Evolutionary conservation across 2,797 vertebrate species (phyloP).

Genomic region (Phalloptychus januarius): DNA sequence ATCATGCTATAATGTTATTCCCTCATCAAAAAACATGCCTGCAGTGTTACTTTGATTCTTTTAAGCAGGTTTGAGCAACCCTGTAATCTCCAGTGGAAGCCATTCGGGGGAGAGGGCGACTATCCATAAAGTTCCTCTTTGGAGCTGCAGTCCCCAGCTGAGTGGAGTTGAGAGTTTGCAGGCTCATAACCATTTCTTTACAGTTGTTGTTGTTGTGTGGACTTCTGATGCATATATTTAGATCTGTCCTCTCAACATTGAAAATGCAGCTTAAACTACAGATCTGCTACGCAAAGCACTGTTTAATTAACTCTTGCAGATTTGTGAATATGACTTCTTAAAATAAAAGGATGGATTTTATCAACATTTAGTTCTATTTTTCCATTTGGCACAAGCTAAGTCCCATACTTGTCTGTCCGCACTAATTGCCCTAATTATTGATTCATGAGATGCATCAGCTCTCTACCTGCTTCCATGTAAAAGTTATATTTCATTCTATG

Average conservation of each 20-base stretch:
- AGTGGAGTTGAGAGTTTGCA: neutral
- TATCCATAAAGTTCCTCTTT: too few relatives aligned
- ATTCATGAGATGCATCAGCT: constrained; percentile 56
- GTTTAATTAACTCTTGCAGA: neutral
- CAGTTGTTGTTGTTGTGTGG: neutral
- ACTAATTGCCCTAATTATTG: constrained; percentile 10
- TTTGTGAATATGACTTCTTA: neutral
- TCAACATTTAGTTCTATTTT: neutral
- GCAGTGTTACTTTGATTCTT: too few relatives aligned
- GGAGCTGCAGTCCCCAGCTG: too few relatives aligned
- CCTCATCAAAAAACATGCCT: too few relatives aligned
- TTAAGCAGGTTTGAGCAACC: too few relatives aligned
- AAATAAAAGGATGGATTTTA: neutral
- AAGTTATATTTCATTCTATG: constrained; percentile 53
- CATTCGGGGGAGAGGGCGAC: too few relatives aligned
- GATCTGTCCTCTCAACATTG: neutral
- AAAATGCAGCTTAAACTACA: neutral
- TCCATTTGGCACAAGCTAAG: neutral
- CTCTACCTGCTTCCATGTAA: constrained; percentile 63
- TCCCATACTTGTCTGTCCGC: neutral
- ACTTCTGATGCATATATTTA: neutral
- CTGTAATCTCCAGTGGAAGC: too few relatives aligned
- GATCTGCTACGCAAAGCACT: neutral
- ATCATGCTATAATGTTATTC: too few relatives aligned
- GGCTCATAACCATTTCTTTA: neutral